phyloP scores from a whole-genome alignment of 2,113 vertebrate species.

The Desmodus rotundus region DNA sequence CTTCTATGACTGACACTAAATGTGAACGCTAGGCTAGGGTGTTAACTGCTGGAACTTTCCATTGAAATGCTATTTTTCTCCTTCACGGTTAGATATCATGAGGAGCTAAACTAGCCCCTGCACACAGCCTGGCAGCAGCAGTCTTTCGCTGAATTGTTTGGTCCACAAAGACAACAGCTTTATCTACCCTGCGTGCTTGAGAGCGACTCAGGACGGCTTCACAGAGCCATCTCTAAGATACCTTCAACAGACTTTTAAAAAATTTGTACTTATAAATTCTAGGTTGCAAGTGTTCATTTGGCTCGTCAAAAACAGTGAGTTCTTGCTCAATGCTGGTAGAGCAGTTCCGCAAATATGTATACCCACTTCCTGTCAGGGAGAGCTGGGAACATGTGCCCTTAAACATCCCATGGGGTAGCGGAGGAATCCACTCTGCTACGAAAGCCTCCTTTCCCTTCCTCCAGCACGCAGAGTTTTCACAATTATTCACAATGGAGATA shows the following conservation, averaged over 20 bases:
- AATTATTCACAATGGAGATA: neutral
- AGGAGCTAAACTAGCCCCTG: neutral
- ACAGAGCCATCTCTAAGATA: neutral
- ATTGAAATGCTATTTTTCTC: neutral
- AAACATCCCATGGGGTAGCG: neutral
- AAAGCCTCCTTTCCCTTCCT: neutral
- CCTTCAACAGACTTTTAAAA: neutral
- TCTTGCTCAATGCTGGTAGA: constrained; percentile 33
- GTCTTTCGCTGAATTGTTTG: neutral
- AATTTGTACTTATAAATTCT: neutral
- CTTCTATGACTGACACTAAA: neutral
- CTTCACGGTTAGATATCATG: neutral
- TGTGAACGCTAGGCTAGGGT: neutral
- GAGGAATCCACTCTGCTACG: neutral
- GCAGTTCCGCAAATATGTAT: constrained; percentile 36
- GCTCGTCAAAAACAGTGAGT: neutral
- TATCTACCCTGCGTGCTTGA: neutral
- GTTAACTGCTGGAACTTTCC: neutral
- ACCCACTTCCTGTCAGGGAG: constrained; percentile 47
- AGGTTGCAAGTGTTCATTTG: constrained; percentile 4
- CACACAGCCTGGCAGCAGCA: rapidly evolving
- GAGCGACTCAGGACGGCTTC: neutral
- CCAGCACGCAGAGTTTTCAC: neutral
- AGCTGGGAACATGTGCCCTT: neutral
- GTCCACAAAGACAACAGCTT: neutral